Evolutionary conservation across 2,888 invertebrate genomes (phyloP).

Genomic region (Doris montereyensis): DNA sequence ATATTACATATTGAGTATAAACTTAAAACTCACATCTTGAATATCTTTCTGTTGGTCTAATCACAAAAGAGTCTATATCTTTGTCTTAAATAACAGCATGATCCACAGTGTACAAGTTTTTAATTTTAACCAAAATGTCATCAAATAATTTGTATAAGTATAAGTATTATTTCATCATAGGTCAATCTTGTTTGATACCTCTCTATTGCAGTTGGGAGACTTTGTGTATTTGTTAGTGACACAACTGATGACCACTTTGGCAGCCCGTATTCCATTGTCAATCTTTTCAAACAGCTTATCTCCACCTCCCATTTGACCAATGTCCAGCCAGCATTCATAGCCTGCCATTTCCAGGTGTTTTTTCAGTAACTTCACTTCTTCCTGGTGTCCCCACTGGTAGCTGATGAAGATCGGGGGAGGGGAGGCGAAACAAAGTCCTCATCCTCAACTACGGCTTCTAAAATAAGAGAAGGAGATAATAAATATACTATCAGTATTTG

Average conservation of each 20-base stretch:
- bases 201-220: constrained; percentile 70
- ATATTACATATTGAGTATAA: too few species aligned
- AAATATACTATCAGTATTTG: background rate
- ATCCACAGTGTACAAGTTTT: too few species aligned
- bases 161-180: too few species aligned
- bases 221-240: constrained; percentile 67
- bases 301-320: constrained; percentile 72
- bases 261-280: constrained; percentile 64
- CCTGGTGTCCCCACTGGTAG: constrained; percentile 69
- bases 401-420: constrained; percentile 58
- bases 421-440: constrained; percentile 48
- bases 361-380: constrained; percentile 63
- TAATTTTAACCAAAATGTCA: too few species aligned
- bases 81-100: too few species aligned
- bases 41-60: too few species aligned
- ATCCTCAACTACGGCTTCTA: constrained; percentile 55
- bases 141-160: too few species aligned
- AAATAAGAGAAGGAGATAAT: background rate
- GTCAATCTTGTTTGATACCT: too few species aligned
- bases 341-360: constrained; percentile 67
- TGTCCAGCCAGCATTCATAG: constrained; percentile 69
- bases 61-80: too few species aligned
- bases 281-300: constrained; percentile 70
- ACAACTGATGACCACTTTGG: constrained; percentile 64
- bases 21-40: too few species aligned